phyloP scores from a whole-genome alignment of 2,888 invertebrate genomes.

The Drosophila bunnanda region DNA sequence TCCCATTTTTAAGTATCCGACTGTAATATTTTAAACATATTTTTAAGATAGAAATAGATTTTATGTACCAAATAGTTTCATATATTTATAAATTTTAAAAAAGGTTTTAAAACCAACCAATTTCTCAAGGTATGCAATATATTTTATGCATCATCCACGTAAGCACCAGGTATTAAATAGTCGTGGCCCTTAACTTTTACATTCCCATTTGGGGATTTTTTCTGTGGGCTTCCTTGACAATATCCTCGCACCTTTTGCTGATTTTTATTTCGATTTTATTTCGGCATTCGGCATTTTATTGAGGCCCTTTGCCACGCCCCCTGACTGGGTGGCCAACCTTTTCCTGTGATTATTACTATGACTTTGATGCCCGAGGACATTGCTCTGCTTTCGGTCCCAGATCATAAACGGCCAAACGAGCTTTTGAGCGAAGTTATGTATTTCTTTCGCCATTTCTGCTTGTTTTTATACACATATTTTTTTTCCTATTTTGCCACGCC shows the following conservation, averaged over 20 bases:
- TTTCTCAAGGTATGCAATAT: neutral
- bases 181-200: neutral
- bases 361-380: constrained; percentile 58
- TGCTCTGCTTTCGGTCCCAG: constrained; percentile 34
- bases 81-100: rapidly evolving
- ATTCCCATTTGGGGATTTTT: neutral
- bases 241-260: constrained; percentile 76
- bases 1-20: no score
- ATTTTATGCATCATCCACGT: neutral
- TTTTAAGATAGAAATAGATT: neutral
- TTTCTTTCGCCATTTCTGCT: constrained; percentile 24
- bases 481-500: constrained; percentile 28
- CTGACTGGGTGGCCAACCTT: constrained; percentile 55
- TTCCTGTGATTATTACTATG: constrained; percentile 73
- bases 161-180: neutral
- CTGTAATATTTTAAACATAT: neutral
- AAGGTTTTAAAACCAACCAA: no score
- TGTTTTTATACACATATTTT: neutral
- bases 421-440: constrained; percentile 56
- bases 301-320: constrained; percentile 61
- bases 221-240: constrained; percentile 45
- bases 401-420: constrained; percentile 75
- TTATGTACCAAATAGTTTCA: neutral
- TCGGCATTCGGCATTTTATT: constrained; percentile 74
- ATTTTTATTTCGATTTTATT: constrained; percentile 79